Evolutionary conservation across 2,888 invertebrate genomes (phyloP).

Genomic region (Baronia brevicornis): DNA sequence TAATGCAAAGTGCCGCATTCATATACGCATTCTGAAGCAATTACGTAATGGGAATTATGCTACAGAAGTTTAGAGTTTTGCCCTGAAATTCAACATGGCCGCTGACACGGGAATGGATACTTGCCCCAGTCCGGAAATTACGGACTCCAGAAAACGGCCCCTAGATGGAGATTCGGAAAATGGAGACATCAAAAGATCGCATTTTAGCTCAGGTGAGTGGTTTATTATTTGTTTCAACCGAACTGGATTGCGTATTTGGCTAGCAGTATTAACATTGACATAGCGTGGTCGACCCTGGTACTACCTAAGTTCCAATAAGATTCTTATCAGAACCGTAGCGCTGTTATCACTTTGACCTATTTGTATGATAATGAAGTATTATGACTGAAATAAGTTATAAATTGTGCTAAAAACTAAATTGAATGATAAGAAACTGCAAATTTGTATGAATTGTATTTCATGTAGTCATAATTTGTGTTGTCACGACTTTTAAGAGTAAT

Average conservation of each 20-base stretch:
- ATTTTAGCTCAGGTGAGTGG: constrained; percentile 90
- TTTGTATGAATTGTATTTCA: constrained; percentile 5
- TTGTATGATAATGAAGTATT: constrained; percentile 52
- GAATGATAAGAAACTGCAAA: constrained; percentile 8
- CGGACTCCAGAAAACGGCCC: constrained; percentile 92
- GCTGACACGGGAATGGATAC: constrained; percentile 95
- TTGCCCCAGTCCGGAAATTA: constrained; percentile 94
- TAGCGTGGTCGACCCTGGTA: constrained; percentile 46
- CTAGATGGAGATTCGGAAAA: constrained; percentile 91
- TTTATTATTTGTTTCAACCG: constrained; percentile 17
- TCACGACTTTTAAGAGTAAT: constrained; percentile 10
- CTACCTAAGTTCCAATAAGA: constrained; percentile 55
- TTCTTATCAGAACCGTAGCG: constrained; percentile 60
- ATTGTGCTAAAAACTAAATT: constrained; percentile 19
- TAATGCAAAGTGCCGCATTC: constrained; percentile 65
- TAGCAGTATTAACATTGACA: constrained; percentile 67
- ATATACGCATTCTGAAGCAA: constrained; percentile 62
- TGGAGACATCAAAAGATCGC: constrained; percentile 91
- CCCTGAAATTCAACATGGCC: constrained; percentile 85
- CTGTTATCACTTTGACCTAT: constrained; percentile 68
- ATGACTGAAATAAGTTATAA: constrained; percentile 31
- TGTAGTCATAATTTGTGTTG: constrained; percentile 1
- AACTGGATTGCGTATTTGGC: constrained; percentile 60
- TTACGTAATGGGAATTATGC: constrained; percentile 77
- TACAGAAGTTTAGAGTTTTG: constrained; percentile 74